A percentile compares a stretch with the other conserved stretches of the same genome.
Evolutionary conservation across 2,113 vertebrate genomes (phyloP).

Genomic region (Serinus canaria): DNA sequence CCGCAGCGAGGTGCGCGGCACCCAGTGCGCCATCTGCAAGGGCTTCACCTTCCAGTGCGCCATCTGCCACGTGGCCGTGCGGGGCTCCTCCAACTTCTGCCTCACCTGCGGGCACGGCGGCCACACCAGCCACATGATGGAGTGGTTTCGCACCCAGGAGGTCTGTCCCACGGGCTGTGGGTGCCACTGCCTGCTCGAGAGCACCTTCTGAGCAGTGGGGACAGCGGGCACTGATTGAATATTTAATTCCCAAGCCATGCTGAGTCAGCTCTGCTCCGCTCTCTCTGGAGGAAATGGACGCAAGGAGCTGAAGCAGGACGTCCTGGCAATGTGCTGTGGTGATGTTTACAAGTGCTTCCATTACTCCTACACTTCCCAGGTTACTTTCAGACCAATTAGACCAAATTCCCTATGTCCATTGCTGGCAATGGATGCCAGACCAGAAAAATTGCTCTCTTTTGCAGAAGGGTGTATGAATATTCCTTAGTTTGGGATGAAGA

Average conservation of each 20-base stretch:
- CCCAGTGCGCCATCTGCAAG: constrained; percentile 93
- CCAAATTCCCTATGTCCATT: background rate
- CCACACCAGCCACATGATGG: constrained; percentile 98
- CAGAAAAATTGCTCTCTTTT: background rate
- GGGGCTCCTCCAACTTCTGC: constrained; percentile 97
- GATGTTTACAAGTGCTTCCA: constrained; percentile 20
- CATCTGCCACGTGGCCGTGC: constrained; percentile 94
- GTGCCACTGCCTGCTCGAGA: constrained; percentile 92
- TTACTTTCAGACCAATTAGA: background rate
- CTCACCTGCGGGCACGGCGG: constrained; percentile 94
- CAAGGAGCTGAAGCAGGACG: background rate
- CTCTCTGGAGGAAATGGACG: background rate
- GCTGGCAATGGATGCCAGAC: background rate
- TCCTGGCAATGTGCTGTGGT: background rate
- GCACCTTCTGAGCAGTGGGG: constrained; percentile 84
- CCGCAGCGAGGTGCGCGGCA: constrained; percentile 89
- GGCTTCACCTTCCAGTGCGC: constrained; percentile 96
- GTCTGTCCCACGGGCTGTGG: constrained; percentile 96
- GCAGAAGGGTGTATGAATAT: background rate
- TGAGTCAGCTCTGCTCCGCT: background rate
- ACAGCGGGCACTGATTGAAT: accelerated
- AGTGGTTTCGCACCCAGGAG: constrained; percentile 95
- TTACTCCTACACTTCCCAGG: background rate
- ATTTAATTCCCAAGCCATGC: background rate
- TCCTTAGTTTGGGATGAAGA: background rate